Evolutionary conservation across 2,888 invertebrate species (phyloP), one percentile per base, ranked within the genome.

Genomic region (Drepana falcataria): DNA sequence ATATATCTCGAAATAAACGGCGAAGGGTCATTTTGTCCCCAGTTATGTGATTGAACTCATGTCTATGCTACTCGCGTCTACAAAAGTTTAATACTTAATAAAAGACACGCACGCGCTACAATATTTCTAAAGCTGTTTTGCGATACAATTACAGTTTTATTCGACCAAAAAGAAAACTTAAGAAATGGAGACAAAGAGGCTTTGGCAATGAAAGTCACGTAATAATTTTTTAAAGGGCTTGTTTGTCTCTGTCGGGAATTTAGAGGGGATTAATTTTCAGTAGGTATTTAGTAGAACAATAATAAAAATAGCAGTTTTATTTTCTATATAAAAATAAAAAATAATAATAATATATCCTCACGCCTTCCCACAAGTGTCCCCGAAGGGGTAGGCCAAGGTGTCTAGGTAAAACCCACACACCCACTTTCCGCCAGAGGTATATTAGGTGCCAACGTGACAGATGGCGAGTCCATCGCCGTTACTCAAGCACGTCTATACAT

Each of bases 31-130:
- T 1, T 37, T 37, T 37, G 3, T 65, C 68, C 60, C 65, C 59
- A 77, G 75, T 75, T 78, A 77, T 81, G 79, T 79, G 79, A 81
- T 81, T 79, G 77, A 71, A 66, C 71, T 78, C 76, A 79, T 81
- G 69, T 69, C 72, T 79, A 81, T 81, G 81, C 81, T 67, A 59
- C 57, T 63, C 69, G 41, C 61, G 56, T 61, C 58, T 69, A 69
- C 61, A 65, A 68, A 75, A 79, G 73, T 78, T 80, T 77, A 73
- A 75, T 74, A 77, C 72, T 73, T 76, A 73, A 80, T 80, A 79
- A 79, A 78, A 71, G 69, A 73, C 66, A 74, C 69, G 71, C 64
- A 66, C 62, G 58, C 59, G 66, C 67, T 60, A 69, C 66, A 67
- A 71, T 73, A 72, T 69, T 66, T 62, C 52, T 58, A 57, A 61